phyloP scores from a whole-genome alignment of 2,888 invertebrate species.

The Syrista parreyssii region DNA sequence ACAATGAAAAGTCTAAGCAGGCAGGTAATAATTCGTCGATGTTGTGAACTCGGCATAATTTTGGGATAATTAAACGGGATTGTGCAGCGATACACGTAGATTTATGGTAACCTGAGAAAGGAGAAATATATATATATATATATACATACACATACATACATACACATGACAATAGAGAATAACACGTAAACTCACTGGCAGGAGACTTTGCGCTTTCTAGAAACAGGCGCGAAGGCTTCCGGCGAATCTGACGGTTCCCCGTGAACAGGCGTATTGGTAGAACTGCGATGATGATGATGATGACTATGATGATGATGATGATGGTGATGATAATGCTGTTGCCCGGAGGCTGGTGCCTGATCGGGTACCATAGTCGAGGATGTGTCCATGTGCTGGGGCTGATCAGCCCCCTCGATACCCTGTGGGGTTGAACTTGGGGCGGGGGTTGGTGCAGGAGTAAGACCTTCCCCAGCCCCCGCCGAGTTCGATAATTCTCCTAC shows the following conservation, averaged over 20 bases:
- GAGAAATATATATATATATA: background rate
- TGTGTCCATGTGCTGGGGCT: conserved; percentile 46
- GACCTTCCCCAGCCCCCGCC: conserved; percentile 45
- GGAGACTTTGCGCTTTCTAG: conserved; percentile 68
- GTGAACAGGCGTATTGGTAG: conserved; percentile 13
- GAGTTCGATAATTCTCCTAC: conserved; percentile 44
- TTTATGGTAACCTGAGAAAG: background rate
- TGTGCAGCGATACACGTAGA: background rate
- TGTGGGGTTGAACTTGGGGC: conserved; percentile 27
- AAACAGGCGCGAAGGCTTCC: conserved; percentile 40
- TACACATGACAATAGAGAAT: background rate
- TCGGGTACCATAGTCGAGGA: conserved; percentile 53
- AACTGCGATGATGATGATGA: conserved; percentile 33
- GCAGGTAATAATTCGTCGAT: background rate
- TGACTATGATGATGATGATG: conserved; percentile 50
- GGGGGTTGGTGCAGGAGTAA: conserved; percentile 28
- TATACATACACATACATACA: background rate
- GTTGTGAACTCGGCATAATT: background rate
- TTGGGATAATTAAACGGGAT: background rate
- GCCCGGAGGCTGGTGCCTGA: conserved; percentile 41
- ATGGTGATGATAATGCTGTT: conserved; percentile 47
- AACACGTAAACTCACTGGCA: conserved; percentile 65
- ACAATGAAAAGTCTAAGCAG: background rate
- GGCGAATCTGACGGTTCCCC: conserved; percentile 27
- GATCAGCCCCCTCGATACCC: conserved; percentile 42